phyloP scores from a whole-genome alignment of 2,888 invertebrate species.

The Apamea anceps region DNA sequence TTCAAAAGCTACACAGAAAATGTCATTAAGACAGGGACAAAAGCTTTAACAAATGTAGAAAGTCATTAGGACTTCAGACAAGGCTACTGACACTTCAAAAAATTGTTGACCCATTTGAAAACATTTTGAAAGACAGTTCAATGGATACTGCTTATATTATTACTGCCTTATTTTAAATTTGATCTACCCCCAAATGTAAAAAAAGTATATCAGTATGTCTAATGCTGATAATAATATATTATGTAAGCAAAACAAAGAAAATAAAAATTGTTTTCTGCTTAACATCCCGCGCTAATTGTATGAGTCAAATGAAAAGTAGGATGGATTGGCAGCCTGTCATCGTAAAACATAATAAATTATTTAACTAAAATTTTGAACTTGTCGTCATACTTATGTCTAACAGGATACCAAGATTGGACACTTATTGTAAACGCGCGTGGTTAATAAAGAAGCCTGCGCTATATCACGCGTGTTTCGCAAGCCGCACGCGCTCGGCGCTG shows the following conservation, averaged over 20 bases:
- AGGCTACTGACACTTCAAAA: neutral
- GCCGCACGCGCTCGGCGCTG: neutral
- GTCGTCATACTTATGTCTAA: constrained; percentile 25
- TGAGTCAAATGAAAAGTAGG: constrained; percentile 41
- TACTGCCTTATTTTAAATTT: neutral
- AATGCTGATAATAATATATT: constrained; percentile 6
- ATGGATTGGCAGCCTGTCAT: constrained; percentile 22
- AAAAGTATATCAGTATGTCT: constrained; percentile 5
- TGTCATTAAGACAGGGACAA: neutral
- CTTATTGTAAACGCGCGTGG: constrained; percentile 9
- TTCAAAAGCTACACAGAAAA: neutral
- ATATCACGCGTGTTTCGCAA: constrained; percentile 39
- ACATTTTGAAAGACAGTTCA: neutral
- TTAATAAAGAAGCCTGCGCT: constrained; percentile 20
- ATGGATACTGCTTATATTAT: neutral
- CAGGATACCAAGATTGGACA: constrained; percentile 10
- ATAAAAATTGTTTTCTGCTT: constrained; percentile 10
- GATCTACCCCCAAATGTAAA: constrained; percentile 8
- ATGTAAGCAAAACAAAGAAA: constrained; percentile 13
- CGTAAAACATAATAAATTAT: constrained; percentile 29
- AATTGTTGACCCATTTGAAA: neutral
- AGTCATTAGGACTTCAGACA: neutral
- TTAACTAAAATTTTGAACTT: neutral
- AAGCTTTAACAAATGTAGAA: constrained; percentile 5
- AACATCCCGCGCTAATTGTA: constrained; percentile 50